Evolutionary conservation across 1,140 invertebrate genomes (phyloP).

Genomic region (Temnothorax nylanderi): DNA sequence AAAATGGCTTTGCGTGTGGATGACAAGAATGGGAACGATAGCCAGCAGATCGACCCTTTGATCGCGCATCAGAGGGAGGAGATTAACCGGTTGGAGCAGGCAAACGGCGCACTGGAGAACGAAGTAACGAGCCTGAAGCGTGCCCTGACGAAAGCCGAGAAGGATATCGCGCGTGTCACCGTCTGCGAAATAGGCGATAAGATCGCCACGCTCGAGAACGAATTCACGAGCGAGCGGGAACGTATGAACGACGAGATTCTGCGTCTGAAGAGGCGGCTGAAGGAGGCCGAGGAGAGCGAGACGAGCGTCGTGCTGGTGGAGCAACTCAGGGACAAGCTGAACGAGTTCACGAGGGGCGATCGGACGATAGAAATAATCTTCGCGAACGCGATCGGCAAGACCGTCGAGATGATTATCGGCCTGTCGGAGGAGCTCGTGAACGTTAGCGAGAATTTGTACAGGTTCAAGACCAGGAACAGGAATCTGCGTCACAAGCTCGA

Average conservation of each 20-base stretch:
- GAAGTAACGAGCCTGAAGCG: constrained; percentile 60
- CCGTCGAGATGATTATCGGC: constrained; percentile 60
- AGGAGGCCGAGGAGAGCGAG: constrained; percentile 44
- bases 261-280: constrained; percentile 44
- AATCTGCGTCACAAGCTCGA: constrained; percentile 49
- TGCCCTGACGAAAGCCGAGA: constrained; percentile 35
- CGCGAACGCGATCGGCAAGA: constrained; percentile 52
- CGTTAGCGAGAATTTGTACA: constrained; percentile 42
- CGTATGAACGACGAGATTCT: constrained; percentile 65
- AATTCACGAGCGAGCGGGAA: constrained; percentile 38
- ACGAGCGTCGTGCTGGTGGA: constrained; percentile 2
- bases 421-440: constrained; percentile 67
- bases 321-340: constrained; percentile 53
- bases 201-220: constrained; percentile 42
- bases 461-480: constrained; percentile 45
- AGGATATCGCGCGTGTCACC: background rate
- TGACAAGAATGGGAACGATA: constrained; percentile 41
- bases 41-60: constrained; percentile 50
- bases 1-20: constrained; percentile 60
- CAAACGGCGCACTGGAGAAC: constrained; percentile 55
- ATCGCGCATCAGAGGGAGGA: constrained; percentile 62
- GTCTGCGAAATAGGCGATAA: constrained; percentile 35
- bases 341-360: constrained; percentile 62
- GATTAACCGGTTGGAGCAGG: constrained; percentile 56
- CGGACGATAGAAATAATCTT: constrained; percentile 65